phyloP scores from a whole-genome alignment of 2,797 vertebrate genomes.

The Streptopelia turtur region DNA sequence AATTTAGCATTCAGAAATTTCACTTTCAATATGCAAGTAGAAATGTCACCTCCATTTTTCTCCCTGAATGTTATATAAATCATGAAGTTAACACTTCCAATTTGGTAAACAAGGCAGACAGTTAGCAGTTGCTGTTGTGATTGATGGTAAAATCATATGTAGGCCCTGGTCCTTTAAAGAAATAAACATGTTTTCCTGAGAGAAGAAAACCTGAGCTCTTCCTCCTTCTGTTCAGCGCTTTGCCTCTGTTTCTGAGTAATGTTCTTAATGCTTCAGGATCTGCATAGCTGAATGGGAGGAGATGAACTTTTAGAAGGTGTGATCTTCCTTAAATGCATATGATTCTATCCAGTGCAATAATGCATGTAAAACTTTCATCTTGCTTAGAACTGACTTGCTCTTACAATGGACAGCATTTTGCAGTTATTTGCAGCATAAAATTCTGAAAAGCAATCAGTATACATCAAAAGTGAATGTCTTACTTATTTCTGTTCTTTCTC shows the following conservation, averaged over 20 bases:
- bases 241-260: neutral
- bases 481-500: neutral
- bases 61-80: neutral
- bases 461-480: neutral
- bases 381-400: neutral
- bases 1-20: neutral
- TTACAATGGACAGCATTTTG: neutral
- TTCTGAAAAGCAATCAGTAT: neutral
- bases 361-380: neutral
- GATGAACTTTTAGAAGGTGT: neutral
- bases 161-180: neutral
- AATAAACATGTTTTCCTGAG: neutral
- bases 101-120: neutral
- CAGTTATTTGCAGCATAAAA: neutral
- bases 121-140: neutral
- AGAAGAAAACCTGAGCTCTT: neutral
- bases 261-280: neutral
- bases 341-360: neutral
- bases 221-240: neutral
- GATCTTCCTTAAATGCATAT: neutral
- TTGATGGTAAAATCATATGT: neutral
- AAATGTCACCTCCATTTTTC: conserved; percentile 14
- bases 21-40: neutral
- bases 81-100: neutral
- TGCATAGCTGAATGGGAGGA: neutral